Evolutionary conservation across 2,797 vertebrate species (phyloP), one percentile per base, ranked within the genome.

Genomic region (Catharus ustulatus): DNA sequence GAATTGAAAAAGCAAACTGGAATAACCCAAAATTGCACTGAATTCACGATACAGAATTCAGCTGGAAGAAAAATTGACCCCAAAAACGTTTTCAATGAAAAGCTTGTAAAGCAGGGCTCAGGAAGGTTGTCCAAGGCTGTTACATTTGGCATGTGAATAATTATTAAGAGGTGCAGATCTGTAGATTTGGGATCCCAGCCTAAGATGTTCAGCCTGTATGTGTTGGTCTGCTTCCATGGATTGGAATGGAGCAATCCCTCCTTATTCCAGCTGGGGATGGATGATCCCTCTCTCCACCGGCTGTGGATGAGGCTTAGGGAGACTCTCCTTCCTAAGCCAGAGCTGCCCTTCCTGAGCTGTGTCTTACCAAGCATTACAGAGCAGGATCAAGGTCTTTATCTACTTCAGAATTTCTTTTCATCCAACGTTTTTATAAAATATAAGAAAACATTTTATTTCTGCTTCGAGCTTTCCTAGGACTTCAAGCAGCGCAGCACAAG

Each of bases 331-430:
- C 79, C 83, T 88, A 94, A 96, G 83, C 90, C 74, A 81, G 81
- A 75, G 61, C 79, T 96, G 83, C 77, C 74, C 85, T 89, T 66
- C 0, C 8, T 90, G 89, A 90, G 76, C 92, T 78, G 43, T 38
- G 81, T 40, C 87, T 96, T 90, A 95, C 55, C 13, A 79, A 52
- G 91, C 88, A 90, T 93, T 88, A 90, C 76, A 69, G 67, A 84
- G 45, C 55, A 91, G 93, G 94, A 92, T 94, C 91, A 95, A 94
- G 59, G 61, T 93, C 88, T 91, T 95, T 91, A 84, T 82, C 80
- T 58, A 10, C 21, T 67, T 88, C 80, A 77, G 83, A 94, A 42
- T 69, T 93, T 77, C n/a, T 42, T 75, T 94, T 91, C 76, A 87
- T 90, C 66, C 87, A 61, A 34, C 30, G 1, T 76, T 96, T 69